Evolutionary conservation across 2,113 vertebrate species (phyloP).

Genomic region (Chionodraco myersi): DNA sequence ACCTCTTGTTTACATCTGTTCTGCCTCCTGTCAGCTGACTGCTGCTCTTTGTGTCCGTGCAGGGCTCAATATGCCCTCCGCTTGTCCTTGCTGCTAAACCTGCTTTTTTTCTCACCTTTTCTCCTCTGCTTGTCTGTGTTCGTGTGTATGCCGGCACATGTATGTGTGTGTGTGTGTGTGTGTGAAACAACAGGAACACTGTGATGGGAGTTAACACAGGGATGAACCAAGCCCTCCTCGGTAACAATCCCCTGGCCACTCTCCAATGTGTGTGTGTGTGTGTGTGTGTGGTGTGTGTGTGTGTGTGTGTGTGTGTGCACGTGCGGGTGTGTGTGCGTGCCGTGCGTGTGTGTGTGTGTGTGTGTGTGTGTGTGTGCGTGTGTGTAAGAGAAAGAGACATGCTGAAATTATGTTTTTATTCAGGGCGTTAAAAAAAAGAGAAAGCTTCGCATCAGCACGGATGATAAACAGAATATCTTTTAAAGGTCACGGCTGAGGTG

Average conservation of each 20-base stretch:
- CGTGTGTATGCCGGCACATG: slow-evolving; percentile 56
- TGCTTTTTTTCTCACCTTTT: slow-evolving; percentile 64
- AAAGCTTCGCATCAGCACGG: slow-evolving; percentile 13
- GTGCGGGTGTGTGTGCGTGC: too few species aligned
- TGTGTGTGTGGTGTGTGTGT: slow-evolving; percentile 84
- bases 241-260: slow-evolving; percentile 93
- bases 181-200: slow-evolving; percentile 89
- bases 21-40: slow-evolving; percentile 29
- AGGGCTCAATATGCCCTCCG: slow-evolving; percentile 51
- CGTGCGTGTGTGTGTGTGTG: not conserved
- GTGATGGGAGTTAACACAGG: slow-evolving; percentile 94
- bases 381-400: not conserved
- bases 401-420: slow-evolving; percentile 26
- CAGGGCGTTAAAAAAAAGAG: not conserved
- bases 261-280: slow-evolving; percentile 84
- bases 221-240: slow-evolving; percentile 92
- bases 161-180: slow-evolving; percentile 43
- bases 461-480: slow-evolving; percentile 25
- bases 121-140: slow-evolving; percentile 65
- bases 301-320: not conserved
- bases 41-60: slow-evolving; percentile 25
- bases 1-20: slow-evolving; percentile 42
- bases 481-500: slow-evolving; percentile 15
- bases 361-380: slow-evolving; percentile 84
- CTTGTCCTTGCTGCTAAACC: slow-evolving; percentile 73